A percentile compares a stretch with the other conserved stretches of the same genome.
phyloP scores from a whole-genome alignment of 1,140 invertebrate genomes.

The Leptinotarsa lineolata region DNA sequence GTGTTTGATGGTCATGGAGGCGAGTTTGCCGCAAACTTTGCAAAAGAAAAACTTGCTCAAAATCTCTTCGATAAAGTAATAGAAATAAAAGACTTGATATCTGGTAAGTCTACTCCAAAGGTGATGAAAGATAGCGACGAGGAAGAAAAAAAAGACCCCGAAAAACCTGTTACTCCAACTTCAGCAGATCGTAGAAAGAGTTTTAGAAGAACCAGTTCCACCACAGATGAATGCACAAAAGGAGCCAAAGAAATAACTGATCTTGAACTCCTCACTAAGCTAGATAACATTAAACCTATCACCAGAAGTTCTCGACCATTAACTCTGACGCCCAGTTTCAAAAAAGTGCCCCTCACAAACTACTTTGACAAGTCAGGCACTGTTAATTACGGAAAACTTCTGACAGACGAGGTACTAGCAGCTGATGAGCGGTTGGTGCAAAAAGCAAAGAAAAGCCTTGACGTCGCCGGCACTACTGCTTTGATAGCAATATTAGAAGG shows the following conservation, averaged over 20 bases:
- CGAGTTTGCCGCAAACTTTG: slow-evolving; percentile 91
- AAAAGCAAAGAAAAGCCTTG: slow-evolving; percentile 78
- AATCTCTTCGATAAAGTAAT: slow-evolving; percentile 76
- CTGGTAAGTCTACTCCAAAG: slow-evolving; percentile 60
- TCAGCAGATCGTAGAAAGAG: slow-evolving; percentile 64
- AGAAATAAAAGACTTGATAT: slow-evolving; percentile 70
- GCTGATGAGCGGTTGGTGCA: slow-evolving; percentile 80
- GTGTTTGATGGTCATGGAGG: slow-evolving; percentile 96
- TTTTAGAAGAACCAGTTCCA: slow-evolving; percentile 68
- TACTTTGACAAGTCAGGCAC: slow-evolving; percentile 67
- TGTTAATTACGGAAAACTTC: slow-evolving; percentile 78
- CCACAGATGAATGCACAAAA: slow-evolving; percentile 62
- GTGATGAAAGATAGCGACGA: slow-evolving; percentile 55
- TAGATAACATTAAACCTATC: slow-evolving; percentile 66
- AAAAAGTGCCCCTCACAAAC: slow-evolving; percentile 46
- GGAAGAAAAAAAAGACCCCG: slow-evolving; percentile 57
- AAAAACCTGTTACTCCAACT: slow-evolving; percentile 50
- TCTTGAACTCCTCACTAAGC: slow-evolving; percentile 67
- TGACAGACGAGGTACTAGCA: slow-evolving; percentile 83
- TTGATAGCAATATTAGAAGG: slow-evolving; percentile 85
- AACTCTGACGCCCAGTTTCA: slow-evolving; percentile 42
- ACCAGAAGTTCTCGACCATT: slow-evolving; percentile 63
- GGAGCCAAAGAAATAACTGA: slow-evolving; percentile 66
- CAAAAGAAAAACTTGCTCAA: slow-evolving; percentile 78
- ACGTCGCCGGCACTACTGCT: slow-evolving; percentile 92